Evolutionary conservation across 2,797 vertebrate genomes (phyloP), one percentile per base, ranked within the genome.

Genomic region (Leptodactylus fallax): DNA sequence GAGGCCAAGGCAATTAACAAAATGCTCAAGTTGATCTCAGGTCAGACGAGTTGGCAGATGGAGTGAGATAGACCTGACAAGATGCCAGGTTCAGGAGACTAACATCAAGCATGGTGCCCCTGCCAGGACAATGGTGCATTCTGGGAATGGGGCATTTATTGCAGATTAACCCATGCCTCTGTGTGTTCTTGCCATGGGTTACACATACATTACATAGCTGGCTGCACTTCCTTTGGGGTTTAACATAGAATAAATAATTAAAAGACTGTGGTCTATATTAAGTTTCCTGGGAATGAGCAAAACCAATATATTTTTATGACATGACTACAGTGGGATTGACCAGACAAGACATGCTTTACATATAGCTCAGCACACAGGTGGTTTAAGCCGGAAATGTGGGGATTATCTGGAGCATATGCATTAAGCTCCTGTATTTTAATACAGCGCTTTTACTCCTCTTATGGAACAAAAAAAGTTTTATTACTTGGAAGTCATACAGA

Each of bases 261-360:
- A 90, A 87, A 74, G 61, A 65, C 91, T 87, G 85, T 88, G 14
- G 90, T 94, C 93, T 93, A 93, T 93, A 94, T 94, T 94, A 92
- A 92, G 90, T 92, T 93, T 93, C 90, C 92, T 87, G 79, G 80
- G 80, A 87, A 87, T 72, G 7, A 3, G 89, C 88, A 91, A 90
- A 91, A 90, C 11, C 67, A 56, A 58, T 45, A 72, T 56, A 71
- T 83, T 63, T 71, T 72, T 71, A 72, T 83, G 17, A 79, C 72
- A 65, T 7, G 67, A 25, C 51, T 51, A 49, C 17, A 71, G 49
- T 67, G 12, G 47, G 23, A 65, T 16, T 49, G 60, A 53, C 21
- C 80, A 27, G 80, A 82, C 13, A 36, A 78, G 78, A 69, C 19
- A 36, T 0, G 11, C 77, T 65, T 79, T 53, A 17, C 74, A 49